A percentile compares a stretch with the other conserved stretches of the same genome.
Conservation (phyloP, 30 jellyfish, hydroid and myxozoan species). For the Euphysa ruthae region DNA sequence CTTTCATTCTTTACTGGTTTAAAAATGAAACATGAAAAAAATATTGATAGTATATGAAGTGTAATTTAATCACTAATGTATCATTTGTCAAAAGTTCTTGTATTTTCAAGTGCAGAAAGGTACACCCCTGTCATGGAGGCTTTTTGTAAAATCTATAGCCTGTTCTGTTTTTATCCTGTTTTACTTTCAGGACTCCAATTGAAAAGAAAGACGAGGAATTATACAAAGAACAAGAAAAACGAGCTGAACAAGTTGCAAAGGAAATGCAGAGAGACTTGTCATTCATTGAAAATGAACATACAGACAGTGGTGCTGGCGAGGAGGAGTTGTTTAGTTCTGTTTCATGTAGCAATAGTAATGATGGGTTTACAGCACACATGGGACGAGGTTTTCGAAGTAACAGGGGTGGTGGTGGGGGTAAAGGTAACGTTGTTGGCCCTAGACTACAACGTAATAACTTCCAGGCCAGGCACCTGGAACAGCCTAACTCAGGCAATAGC, state of each 20-base stretch:
- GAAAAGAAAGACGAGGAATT: conserved; percentile 20
- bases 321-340: conserved; percentile 48
- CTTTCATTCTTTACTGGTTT: no score
- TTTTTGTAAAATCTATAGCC: no score
- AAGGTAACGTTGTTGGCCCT: conserved; percentile 6
- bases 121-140: no score
- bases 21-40: no score
- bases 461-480: background rate
- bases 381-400: background rate
- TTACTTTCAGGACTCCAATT: conserved; percentile 52
- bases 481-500: no score
- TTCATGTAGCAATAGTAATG: conserved; percentile 19
- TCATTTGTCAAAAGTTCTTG: no score
- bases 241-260: conserved; percentile 32
- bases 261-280: conserved; percentile 13
- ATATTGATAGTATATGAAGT: no score
- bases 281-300: conserved; percentile 3
- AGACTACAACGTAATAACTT: conserved; percentile 16
- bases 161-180: no score
- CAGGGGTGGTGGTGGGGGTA: background rate
- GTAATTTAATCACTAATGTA: no score
- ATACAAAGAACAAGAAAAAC: conserved; percentile 16
- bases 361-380: conserved; percentile 5
- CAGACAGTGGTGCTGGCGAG: conserved; percentile 46
- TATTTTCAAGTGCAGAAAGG: no score